A percentile compares a stretch with the other conserved stretches of the same genome.
phyloP scores from a whole-genome alignment of 2,888 invertebrate genomes.

The Plagodis pulveraria region DNA sequence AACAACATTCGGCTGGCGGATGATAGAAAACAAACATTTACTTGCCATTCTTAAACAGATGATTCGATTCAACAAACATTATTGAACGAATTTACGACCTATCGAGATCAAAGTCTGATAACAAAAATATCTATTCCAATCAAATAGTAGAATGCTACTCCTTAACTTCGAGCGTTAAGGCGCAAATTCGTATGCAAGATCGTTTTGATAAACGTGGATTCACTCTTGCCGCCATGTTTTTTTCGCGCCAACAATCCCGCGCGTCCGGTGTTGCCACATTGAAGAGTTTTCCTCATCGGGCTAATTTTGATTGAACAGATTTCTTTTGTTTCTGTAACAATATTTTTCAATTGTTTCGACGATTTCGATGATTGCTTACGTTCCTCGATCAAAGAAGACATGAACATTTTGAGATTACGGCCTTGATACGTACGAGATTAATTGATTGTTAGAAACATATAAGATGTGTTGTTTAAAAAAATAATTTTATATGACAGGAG shows the following conservation, averaged over 20 bases:
- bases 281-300: constrained; percentile 57
- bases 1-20: constrained; percentile 76
- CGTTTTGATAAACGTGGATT: constrained; percentile 51
- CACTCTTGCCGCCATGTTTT: constrained; percentile 63
- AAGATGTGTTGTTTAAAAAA: constrained; percentile 48
- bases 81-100: constrained; percentile 72
- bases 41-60: constrained; percentile 74
- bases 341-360: constrained; percentile 45
- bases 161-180: constrained; percentile 52
- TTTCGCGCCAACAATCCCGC: constrained; percentile 62
- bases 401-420: constrained; percentile 35
- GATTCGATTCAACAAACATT: constrained; percentile 76
- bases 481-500: constrained; percentile 37
- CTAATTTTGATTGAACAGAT: constrained; percentile 65
- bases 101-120: constrained; percentile 72
- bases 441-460: constrained; percentile 53
- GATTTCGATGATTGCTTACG: constrained; percentile 49
- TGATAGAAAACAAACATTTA: constrained; percentile 82
- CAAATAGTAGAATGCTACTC: constrained; percentile 45
- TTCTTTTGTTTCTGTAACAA: constrained; percentile 57
- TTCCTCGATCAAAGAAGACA: constrained; percentile 59
- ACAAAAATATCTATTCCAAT: constrained; percentile 62
- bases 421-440: constrained; percentile 47
- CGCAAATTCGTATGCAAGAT: constrained; percentile 56
- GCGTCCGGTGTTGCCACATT: constrained; percentile 61